A percentile compares a stretch with the other conserved stretches of the same genome.
Conservation (phyloP, 1,140 invertebrate species). For the Trichonephila clavipes region DNA sequence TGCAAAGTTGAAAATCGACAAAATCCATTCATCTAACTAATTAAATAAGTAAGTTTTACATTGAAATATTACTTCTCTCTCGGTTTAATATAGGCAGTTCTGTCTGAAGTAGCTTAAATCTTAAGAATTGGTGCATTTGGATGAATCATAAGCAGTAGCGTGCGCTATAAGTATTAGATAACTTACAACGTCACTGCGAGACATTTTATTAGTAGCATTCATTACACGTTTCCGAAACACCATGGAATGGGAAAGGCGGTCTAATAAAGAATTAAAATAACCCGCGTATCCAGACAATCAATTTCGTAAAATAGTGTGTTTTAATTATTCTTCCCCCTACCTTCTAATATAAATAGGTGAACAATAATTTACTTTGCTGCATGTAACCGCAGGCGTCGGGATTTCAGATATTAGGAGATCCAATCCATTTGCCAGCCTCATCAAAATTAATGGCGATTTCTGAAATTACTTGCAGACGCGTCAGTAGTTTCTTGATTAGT, state of each 20-base stretch:
- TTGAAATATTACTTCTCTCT: no score
- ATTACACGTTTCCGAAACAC: not conserved
- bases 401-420: not conserved
- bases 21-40: no score
- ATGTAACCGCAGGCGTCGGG: not conserved
- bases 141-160: not conserved
- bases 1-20: no score
- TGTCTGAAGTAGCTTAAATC: no score
- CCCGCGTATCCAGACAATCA: not conserved
- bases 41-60: no score
- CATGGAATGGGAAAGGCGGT: not conserved
- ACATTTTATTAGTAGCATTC: not conserved
- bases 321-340: not conserved
- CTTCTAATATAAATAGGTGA: conserved; percentile 10
- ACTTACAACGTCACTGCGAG: not conserved
- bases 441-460: conserved; percentile 54
- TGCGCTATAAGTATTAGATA: not conserved
- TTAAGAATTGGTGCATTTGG: not conserved
- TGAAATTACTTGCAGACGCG: conserved; percentile 47
- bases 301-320: conserved; percentile 32
- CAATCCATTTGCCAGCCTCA: conserved; percentile 42
- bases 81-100: no score
- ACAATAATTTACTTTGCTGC: conserved; percentile 19
- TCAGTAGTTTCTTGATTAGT: conserved; percentile 49
- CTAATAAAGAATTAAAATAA: conserved; percentile 29